phyloP scores from a whole-genome alignment of 2,113 vertebrate genomes.

The human region DNA sequence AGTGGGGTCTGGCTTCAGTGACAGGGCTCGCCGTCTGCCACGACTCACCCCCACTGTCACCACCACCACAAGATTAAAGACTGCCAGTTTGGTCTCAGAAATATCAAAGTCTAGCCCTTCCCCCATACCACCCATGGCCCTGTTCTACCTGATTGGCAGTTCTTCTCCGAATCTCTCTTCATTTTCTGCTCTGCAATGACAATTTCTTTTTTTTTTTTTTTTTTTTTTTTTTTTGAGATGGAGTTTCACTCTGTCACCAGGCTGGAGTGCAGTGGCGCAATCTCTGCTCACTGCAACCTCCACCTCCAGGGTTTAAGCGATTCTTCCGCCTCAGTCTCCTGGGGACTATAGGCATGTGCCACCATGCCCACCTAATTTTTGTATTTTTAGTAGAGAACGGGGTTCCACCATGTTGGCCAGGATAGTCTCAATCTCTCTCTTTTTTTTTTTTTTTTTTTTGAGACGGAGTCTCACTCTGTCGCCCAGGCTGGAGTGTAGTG shows the following conservation, averaged over 20 bases:
- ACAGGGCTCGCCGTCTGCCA: neutral
- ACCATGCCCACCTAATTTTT: too few species aligned
- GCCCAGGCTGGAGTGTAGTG: too few species aligned
- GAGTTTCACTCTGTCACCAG: too few species aligned
- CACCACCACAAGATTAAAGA: neutral
- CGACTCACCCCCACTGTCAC: neutral
- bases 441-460: neutral
- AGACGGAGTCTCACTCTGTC: too few species aligned
- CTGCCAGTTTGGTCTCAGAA: neutral
- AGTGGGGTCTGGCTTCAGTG: neutral
- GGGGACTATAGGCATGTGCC: too few species aligned
- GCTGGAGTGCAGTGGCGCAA: too few species aligned
- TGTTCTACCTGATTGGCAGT: fast-evolving
- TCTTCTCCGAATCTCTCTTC: neutral
- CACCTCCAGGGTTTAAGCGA: too few species aligned
- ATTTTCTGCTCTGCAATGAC: neutral
- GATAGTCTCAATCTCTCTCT: neutral
- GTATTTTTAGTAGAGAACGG: too few species aligned
- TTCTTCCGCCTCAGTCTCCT: too few species aligned
- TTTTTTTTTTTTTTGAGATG: too few species aligned
- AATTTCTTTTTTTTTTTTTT: neutral
- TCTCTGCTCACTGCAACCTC: too few species aligned
- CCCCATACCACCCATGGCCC: fast-evolving
- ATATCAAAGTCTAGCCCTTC: neutral
- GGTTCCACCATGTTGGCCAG: too few species aligned